These are phyloP conservation scores for Pararge aegeria DNA, from an alignment of 1,140 invertebrate species.

Conservation along the genomic window DNA sequence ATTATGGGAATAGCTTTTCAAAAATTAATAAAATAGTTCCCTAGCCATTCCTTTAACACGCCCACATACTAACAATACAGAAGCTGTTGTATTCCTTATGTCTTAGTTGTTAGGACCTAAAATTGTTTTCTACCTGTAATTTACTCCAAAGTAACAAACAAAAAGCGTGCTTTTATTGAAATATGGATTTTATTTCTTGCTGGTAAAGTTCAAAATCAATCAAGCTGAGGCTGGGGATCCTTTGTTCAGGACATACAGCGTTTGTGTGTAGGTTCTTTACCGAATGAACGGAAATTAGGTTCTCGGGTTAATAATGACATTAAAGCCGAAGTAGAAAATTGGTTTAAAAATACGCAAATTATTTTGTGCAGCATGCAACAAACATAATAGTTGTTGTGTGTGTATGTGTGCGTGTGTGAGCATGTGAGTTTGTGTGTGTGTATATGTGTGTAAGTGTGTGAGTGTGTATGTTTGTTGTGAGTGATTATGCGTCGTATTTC, in stretches of 20 bases:
- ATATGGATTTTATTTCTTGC: background rate
- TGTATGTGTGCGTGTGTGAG: no score
- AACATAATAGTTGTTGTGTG: no score
- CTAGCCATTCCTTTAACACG: background rate
- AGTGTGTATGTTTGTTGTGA: no score
- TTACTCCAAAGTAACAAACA: no score
- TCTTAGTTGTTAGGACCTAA: no score
- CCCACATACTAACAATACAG: background rate
- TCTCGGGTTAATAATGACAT: background rate
- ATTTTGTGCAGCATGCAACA: no score
- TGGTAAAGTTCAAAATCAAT: background rate
- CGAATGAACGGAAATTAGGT: background rate
- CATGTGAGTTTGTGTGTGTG: no score
- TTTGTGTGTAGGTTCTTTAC: background rate
- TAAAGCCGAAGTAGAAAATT: no score
- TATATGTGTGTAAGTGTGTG: no score
- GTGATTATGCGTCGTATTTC: no score
- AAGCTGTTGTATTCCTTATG: background rate
- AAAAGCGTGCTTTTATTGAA: background rate
- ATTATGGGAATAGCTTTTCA: background rate
- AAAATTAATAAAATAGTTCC: background rate
- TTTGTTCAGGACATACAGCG: background rate
- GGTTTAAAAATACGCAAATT: background rate
- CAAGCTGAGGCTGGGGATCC: background rate
- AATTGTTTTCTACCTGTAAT: no score